A percentile compares a stretch with the other conserved stretches of the same genome.
phyloP scores from a whole-genome alignment of 53 echinoderm and acorn worm genomes.

The Echinometra lucunter region DNA sequence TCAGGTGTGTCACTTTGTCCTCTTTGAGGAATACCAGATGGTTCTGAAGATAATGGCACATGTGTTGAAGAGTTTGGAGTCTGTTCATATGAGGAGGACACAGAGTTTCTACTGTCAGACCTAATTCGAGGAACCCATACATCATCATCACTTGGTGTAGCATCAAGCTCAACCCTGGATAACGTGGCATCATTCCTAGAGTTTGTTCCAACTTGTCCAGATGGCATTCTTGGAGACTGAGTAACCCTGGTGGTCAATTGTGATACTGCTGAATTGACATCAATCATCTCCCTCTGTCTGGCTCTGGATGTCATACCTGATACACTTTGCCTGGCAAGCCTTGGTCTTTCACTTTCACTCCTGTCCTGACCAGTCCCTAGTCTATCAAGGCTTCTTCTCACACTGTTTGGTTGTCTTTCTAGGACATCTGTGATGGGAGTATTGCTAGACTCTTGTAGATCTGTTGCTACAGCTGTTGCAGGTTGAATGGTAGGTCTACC shows the following conservation, averaged over 20 bases:
- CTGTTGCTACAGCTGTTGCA: constrained; percentile 51
- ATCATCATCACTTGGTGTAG: constrained; percentile 13
- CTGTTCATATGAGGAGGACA: neutral
- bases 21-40: neutral
- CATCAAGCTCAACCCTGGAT: neutral
- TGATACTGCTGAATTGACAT: constrained; percentile 56
- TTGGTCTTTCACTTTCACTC: neutral
- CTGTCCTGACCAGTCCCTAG: neutral
- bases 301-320: neutral
- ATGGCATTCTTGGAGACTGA: neutral
- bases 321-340: constrained; percentile 9
- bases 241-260: constrained; percentile 1
- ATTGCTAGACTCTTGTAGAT: constrained; percentile 16
- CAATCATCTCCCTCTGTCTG: constrained; percentile 61
- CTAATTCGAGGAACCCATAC: constrained; percentile 57
- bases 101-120: neutral
- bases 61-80: neutral
- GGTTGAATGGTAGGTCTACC: constrained; percentile 48
- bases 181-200: neutral
- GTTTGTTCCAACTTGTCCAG: neutral
- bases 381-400: constrained; percentile 38
- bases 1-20: neutral
- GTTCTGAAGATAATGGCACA: neutral
- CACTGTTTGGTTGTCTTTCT: constrained; percentile 62
- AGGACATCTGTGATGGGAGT: neutral